Evolutionary conservation across 2,888 invertebrate genomes (phyloP).

Genomic region (Pyralis farinalis): DNA sequence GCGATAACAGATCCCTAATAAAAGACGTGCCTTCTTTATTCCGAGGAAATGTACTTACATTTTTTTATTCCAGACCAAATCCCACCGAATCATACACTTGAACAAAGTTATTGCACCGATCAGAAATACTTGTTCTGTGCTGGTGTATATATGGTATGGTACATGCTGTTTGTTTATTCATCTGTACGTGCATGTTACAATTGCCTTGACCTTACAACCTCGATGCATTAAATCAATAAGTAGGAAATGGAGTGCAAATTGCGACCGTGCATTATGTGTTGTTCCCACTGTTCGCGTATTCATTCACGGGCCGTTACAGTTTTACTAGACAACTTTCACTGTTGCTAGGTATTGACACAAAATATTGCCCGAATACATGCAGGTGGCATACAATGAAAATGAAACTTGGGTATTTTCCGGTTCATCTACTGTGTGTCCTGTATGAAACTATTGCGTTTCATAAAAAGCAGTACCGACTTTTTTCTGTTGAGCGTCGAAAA

Average conservation of each 20-base stretch:
- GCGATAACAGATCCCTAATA: too few relatives aligned
- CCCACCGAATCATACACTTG: too few relatives aligned
- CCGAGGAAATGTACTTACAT: too few relatives aligned
- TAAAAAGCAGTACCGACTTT: too few relatives aligned
- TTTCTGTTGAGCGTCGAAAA: too few relatives aligned
- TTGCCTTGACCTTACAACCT: constrained; percentile 4
- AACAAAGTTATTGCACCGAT: too few relatives aligned
- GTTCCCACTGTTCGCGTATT: not conserved
- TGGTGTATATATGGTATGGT: too few relatives aligned
- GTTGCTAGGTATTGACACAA: not conserved
- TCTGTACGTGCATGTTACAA: not conserved
- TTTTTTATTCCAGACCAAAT: too few relatives aligned
- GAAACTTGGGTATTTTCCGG: not conserved
- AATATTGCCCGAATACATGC: not conserved
- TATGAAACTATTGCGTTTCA: too few relatives aligned
- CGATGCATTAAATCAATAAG: constrained; percentile 7
- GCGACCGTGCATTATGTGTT: constrained; percentile 9
- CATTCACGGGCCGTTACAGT: constrained; percentile 6
- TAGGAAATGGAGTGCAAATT: not conserved
- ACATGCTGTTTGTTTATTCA: constrained; percentile 3
- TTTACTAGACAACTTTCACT: constrained; percentile 13
- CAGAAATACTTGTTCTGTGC: too few relatives aligned
- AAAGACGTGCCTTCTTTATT: too few relatives aligned
- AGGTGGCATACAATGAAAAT: not conserved
- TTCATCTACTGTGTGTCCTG: not conserved